Evolutionary conservation across 2,113 vertebrate species (phyloP).

Genomic region (Seriola rivoliana): DNA sequence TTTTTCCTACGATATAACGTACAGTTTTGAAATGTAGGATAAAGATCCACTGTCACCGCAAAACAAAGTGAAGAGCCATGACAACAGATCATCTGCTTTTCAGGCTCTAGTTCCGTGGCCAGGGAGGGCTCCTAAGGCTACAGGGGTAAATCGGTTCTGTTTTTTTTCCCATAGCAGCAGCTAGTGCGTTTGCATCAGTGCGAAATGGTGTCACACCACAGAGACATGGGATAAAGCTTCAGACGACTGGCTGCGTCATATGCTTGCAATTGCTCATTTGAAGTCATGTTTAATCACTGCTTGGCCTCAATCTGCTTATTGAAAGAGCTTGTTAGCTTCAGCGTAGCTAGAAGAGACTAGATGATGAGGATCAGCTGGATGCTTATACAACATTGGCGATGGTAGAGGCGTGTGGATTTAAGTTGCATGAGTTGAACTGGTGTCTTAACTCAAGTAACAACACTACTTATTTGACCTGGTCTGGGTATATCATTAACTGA

Average conservation of each 20-base stretch:
- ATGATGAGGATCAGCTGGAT: neutral
- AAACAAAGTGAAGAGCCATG: neutral
- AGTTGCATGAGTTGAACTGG: neutral
- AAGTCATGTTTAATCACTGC: neutral
- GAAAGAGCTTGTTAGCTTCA: neutral
- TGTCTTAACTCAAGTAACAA: neutral
- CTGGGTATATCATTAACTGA: neutral
- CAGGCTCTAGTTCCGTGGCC: conserved; percentile 5
- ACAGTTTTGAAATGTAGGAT: neutral
- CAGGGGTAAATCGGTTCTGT: conserved; percentile 22
- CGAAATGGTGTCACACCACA: neutral
- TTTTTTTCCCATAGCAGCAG: neutral
- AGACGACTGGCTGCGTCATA: neutral
- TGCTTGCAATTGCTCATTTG: neutral
- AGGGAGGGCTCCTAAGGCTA: conserved; percentile 11
- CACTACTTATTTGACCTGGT: neutral
- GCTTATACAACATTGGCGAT: neutral
- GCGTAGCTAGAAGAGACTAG: neutral
- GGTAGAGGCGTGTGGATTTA: neutral
- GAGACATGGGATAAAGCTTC: neutral
- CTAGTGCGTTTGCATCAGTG: neutral
- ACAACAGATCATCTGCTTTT: neutral
- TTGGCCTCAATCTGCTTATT: neutral
- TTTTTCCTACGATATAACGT: neutral
- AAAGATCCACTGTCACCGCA: neutral